These are phyloP conservation scores for Thecocarcelia acutangulata DNA, from an alignment of 2,888 invertebrate genomes.

Conservation along the genomic window DNA sequence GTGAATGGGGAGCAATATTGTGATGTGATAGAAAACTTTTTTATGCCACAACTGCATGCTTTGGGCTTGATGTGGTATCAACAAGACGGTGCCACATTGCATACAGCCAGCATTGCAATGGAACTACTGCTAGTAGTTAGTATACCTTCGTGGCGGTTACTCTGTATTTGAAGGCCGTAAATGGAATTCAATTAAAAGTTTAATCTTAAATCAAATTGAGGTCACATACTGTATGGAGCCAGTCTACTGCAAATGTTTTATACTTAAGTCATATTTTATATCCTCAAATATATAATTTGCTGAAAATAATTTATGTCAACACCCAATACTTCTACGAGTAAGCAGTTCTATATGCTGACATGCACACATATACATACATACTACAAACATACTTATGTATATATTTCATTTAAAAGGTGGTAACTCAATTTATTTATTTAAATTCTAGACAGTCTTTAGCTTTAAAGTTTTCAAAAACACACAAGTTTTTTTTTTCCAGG, in stretches of 20 bases:
- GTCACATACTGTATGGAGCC: constrained; percentile 24
- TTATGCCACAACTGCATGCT: too few relatives aligned
- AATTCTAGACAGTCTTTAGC: constrained; percentile 71
- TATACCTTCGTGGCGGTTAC: too few relatives aligned
- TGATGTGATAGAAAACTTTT: too few relatives aligned
- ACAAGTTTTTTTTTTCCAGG: constrained; percentile 37
- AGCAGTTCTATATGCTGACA: too few relatives aligned
- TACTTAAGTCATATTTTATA: not conserved
- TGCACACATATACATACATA: constrained; percentile 29
- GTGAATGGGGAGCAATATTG: too few relatives aligned
- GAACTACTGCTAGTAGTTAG: too few relatives aligned
- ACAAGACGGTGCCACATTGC: too few relatives aligned
- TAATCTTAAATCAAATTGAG: constrained; percentile 15
- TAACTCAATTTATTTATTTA: constrained; percentile 81
- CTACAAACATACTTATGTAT: too few relatives aligned
- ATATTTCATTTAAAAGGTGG: constrained; percentile 74
- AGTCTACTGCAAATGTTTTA: not conserved
- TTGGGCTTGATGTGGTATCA: too few relatives aligned
- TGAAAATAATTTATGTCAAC: constrained; percentile 56
- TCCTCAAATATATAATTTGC: constrained; percentile 48
- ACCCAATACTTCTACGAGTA: constrained; percentile 48
- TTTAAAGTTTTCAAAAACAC: constrained; percentile 5
- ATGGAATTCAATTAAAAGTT: not conserved
- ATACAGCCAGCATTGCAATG: too few relatives aligned
- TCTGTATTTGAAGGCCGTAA: too few relatives aligned